Conservation (phyloP, 2,113 vertebrate genomes). For the Halcyon malimbica region DNA sequence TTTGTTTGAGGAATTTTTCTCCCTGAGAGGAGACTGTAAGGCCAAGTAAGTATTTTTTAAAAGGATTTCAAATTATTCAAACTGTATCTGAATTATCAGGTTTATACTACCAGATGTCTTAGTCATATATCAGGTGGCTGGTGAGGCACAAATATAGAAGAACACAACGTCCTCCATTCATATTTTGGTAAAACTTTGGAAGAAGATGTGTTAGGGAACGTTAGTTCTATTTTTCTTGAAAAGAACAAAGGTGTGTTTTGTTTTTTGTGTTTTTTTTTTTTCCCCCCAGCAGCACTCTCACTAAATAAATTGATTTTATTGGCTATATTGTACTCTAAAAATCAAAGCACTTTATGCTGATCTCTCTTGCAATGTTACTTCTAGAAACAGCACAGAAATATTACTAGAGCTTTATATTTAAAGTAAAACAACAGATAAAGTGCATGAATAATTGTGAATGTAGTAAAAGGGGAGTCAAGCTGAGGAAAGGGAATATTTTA, state of each 20-base stretch:
- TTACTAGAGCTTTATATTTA: not conserved
- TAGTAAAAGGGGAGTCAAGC: not conserved
- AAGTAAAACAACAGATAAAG: slow-evolving; percentile 18
- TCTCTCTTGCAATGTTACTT: not conserved
- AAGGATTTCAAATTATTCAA: not conserved
- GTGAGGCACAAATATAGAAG: not conserved
- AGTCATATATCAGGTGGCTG: not conserved
- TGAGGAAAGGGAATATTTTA: not conserved
- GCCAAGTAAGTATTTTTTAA: not conserved
- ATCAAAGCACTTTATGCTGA: not conserved
- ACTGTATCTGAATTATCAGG: not conserved
- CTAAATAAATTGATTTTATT: not conserved
- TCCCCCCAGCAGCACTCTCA: not conserved
- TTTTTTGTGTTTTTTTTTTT: not conserved
- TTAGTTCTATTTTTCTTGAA: not conserved
- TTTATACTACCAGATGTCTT: not conserved
- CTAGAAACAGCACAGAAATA: not conserved
- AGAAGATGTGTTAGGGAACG: not conserved
- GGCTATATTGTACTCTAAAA: not conserved
- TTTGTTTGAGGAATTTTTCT: not conserved
- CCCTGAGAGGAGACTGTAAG: not conserved
- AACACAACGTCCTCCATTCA: not conserved
- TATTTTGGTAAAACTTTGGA: not conserved
- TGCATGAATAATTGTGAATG: slow-evolving; percentile 4
- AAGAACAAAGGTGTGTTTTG: not conserved